A percentile compares a stretch with the other conserved stretches of the same genome.
Conservation (phyloP, 2,113 vertebrate genomes). For the Pedetes capensis region DNA sequence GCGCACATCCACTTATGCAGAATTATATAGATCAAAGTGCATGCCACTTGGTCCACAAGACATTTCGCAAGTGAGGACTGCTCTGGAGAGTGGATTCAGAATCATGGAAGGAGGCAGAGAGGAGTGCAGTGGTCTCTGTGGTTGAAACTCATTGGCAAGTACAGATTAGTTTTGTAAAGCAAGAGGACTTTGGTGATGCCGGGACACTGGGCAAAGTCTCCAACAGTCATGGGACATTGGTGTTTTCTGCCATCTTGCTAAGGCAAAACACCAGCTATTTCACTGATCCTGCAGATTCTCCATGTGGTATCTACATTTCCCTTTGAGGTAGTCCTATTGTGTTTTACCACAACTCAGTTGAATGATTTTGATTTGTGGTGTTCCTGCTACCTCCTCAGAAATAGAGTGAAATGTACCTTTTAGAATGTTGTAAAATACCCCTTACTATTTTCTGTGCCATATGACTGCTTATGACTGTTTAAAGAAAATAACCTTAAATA, state of each 20-base stretch:
- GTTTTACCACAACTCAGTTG: neutral
- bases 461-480: neutral
- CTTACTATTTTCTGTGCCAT: neutral
- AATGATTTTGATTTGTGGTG: neutral
- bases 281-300: neutral
- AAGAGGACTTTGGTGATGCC: neutral
- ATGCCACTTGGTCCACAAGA: neutral
- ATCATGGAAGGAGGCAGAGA: neutral
- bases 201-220: neutral
- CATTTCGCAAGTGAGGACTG: neutral
- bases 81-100: neutral
- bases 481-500: slow-evolving; percentile 18
- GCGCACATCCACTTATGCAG: neutral
- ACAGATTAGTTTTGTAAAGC: slow-evolving; percentile 37
- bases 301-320: neutral
- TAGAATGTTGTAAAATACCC: neutral
- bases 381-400: neutral
- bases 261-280: neutral
- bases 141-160: neutral
- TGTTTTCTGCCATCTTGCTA: neutral
- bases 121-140: too few species aligned
- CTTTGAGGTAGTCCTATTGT: neutral
- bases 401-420: neutral
- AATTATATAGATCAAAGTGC: neutral
- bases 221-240: neutral